Evolutionary conservation across 2,113 vertebrate genomes (phyloP).

Genomic region (Emydura subglobosa): DNA sequence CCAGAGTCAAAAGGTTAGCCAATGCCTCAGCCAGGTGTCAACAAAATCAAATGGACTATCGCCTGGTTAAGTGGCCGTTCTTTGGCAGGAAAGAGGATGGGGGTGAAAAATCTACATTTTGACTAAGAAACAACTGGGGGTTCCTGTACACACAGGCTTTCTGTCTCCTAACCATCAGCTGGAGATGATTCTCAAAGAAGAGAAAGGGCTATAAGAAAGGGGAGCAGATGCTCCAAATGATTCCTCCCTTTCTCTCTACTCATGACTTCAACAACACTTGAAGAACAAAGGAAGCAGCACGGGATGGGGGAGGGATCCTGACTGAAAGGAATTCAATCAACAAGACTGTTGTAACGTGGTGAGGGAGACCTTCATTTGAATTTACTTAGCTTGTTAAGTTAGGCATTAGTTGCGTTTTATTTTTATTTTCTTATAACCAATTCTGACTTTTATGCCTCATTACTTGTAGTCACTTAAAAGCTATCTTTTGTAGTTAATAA

Average conservation of each 20-base stretch:
- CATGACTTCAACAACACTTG: background rate
- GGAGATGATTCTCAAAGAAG: background rate
- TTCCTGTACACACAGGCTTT: background rate
- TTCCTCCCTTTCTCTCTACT: background rate
- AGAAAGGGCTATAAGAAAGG: background rate
- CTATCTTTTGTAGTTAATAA: too few species aligned
- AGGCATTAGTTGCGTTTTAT: too few species aligned
- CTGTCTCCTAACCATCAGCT: background rate
- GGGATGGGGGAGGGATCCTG: background rate
- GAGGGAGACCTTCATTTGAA: too few species aligned
- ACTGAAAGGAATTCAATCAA: background rate
- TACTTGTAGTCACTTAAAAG: too few species aligned
- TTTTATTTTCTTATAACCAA: too few species aligned
- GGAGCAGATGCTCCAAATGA: background rate
- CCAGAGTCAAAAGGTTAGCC: background rate
- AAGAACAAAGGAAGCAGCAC: background rate
- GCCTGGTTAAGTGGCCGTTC: background rate
- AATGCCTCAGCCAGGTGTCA: background rate
- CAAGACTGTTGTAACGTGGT: too few species aligned
- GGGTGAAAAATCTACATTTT: background rate
- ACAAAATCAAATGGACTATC: background rate
- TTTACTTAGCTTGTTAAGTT: too few species aligned
- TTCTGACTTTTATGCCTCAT: too few species aligned
- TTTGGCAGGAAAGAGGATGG: background rate
- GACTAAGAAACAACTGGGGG: background rate